Conservation (phyloP, 2,888 invertebrate genomes). For the Cataglyphis rosenhaueri region DNA sequence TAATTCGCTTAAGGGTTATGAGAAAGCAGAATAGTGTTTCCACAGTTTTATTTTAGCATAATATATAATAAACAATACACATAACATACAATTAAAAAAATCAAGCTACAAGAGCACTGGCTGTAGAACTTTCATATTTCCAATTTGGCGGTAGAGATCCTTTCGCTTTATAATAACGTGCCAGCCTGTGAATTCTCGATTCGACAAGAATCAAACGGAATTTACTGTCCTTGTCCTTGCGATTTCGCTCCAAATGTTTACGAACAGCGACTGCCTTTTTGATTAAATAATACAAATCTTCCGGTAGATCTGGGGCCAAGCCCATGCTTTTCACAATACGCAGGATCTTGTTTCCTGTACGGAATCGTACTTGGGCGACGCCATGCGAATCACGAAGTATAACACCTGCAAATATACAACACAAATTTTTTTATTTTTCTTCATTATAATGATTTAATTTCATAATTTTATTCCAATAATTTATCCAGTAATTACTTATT, state of each 20-base stretch:
- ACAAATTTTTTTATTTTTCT: neutral
- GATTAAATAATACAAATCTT: conserved; percentile 99
- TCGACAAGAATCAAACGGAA: conserved; percentile 99
- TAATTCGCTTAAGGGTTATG: neutral
- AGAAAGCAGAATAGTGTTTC: conserved; percentile 2
- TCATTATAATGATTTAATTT: conserved; percentile 4
- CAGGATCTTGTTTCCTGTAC: conserved; percentile 99
- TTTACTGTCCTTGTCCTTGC: conserved; percentile 99
- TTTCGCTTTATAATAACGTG: conserved; percentile 99
- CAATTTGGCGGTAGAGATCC: conserved; percentile 98
- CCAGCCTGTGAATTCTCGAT: conserved; percentile 99
- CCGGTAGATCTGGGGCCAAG: conserved; percentile 98
- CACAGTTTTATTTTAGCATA: conserved; percentile 63
- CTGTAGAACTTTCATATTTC: conserved; percentile 99
- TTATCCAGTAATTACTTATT: conserved; percentile 71
- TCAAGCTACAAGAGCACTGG: conserved; percentile 99
- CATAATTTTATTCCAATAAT: neutral
- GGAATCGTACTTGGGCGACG: conserved; percentile 99
- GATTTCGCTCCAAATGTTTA: conserved; percentile 99
- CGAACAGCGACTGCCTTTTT: conserved; percentile 99
- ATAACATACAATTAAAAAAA: conserved; percentile 26
- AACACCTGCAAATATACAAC: conserved; percentile 90
- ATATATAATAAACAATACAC: neutral
- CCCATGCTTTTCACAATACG: conserved; percentile 99
- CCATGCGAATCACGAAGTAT: conserved; percentile 99